Evolutionary conservation across 2,113 vertebrate genomes (phyloP).

Genomic region (Prunella himalayana): DNA sequence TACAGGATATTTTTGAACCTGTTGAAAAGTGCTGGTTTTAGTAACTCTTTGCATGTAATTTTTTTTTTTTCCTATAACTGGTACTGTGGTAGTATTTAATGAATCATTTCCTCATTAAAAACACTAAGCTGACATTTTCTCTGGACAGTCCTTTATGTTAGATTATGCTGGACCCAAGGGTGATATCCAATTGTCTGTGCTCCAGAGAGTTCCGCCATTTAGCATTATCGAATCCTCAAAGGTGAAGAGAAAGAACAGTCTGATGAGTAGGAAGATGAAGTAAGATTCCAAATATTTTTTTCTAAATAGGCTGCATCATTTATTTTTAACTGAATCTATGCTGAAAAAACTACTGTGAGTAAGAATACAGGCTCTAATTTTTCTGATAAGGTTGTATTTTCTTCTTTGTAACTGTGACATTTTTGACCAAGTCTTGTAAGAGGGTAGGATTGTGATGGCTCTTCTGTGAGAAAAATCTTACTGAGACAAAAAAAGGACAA

Average conservation of each 20-base stretch:
- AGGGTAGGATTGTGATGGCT: neutral
- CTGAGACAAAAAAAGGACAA: neutral
- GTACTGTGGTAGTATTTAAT: neutral
- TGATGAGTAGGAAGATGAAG: neutral
- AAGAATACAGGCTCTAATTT: neutral
- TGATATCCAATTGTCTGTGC: neutral
- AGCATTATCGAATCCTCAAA: neutral
- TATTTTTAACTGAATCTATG: neutral
- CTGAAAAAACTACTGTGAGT: neutral
- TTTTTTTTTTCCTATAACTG: neutral
- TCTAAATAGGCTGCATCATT: neutral
- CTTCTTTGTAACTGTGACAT: neutral
- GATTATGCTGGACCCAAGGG: neutral
- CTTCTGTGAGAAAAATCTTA: neutral
- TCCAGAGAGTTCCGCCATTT: neutral
- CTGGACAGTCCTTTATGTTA: neutral
- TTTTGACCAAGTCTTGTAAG: neutral
- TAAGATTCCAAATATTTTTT: neutral
- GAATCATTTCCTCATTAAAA: neutral
- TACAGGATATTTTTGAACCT: conserved; percentile 2
- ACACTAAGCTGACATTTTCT: neutral
- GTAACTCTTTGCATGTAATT: neutral
- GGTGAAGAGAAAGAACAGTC: neutral
- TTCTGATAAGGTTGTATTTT: neutral
- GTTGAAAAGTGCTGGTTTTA: neutral